phyloP scores from a whole-genome alignment of 2,797 vertebrate genomes.

The Dromococcyx pavoninus region DNA sequence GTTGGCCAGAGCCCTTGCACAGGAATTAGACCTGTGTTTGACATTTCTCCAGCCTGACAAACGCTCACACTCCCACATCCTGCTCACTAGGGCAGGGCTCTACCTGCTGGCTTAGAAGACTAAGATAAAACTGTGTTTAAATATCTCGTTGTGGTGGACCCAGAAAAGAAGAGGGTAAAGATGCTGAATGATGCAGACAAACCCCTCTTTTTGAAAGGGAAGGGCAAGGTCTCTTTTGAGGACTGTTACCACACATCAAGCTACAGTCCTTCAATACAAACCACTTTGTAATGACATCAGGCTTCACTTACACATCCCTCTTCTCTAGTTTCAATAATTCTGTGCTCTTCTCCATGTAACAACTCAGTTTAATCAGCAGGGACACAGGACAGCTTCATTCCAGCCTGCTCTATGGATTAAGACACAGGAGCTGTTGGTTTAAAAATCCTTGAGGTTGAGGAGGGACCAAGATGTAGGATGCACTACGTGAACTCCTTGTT shows the following conservation, averaged over 20 bases:
- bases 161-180: neutral
- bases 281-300: neutral
- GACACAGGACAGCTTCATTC: neutral
- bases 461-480: neutral
- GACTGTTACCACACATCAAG: neutral
- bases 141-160: neutral
- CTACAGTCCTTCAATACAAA: neutral
- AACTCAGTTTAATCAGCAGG: neutral
- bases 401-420: neutral
- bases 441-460: neutral
- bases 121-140: neutral
- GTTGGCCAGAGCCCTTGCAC: neutral
- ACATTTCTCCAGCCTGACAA: neutral
- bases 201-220: neutral
- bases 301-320: neutral
- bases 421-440: neutral
- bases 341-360: neutral
- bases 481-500: neutral
- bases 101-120: neutral
- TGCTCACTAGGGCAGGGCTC: neutral
- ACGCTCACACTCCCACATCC: neutral
- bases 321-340: neutral
- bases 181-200: neutral
- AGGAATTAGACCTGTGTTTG: neutral
- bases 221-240: neutral